Evolutionary conservation across 2,113 vertebrate species (phyloP).

Genomic region (Hiodon tergisus): DNA sequence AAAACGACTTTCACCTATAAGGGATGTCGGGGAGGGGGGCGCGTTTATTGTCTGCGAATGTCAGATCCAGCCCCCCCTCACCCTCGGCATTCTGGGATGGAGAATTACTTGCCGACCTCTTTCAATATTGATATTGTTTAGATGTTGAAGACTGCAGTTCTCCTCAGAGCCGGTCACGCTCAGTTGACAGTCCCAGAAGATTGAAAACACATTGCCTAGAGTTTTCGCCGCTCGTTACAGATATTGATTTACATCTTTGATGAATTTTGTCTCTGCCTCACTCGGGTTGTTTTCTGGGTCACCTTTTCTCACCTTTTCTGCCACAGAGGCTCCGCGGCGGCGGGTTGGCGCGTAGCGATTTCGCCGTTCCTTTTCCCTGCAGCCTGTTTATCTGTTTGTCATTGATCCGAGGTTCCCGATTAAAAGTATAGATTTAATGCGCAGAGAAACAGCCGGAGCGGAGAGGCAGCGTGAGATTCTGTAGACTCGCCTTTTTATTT

Average conservation of each 20-base stretch:
- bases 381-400: background rate
- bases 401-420: background rate
- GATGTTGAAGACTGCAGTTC: constrained; percentile 48
- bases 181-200: constrained; percentile 49
- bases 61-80: constrained; percentile 53
- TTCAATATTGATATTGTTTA: constrained; percentile 62
- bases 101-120: constrained; percentile 59
- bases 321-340: constrained; percentile 11
- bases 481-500: too few relatives aligned
- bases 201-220: constrained; percentile 59
- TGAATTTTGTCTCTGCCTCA: constrained; percentile 40
- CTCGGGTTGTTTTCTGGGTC: constrained; percentile 29
- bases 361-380: background rate
- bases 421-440: too few relatives aligned
- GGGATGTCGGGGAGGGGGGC: constrained; percentile 60
- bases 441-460: too few relatives aligned
- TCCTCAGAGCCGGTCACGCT: constrained; percentile 53
- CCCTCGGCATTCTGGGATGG: constrained; percentile 53
- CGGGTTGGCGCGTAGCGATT: background rate
- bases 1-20: constrained; percentile 62
- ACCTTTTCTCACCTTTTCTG: constrained; percentile 33
- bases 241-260: constrained; percentile 63
- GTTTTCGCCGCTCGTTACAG: constrained; percentile 42
- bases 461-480: too few relatives aligned
- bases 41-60: constrained; percentile 66